Conservation (phyloP, 2,113 vertebrate genomes). For the Nesoenas mayeri region DNA sequence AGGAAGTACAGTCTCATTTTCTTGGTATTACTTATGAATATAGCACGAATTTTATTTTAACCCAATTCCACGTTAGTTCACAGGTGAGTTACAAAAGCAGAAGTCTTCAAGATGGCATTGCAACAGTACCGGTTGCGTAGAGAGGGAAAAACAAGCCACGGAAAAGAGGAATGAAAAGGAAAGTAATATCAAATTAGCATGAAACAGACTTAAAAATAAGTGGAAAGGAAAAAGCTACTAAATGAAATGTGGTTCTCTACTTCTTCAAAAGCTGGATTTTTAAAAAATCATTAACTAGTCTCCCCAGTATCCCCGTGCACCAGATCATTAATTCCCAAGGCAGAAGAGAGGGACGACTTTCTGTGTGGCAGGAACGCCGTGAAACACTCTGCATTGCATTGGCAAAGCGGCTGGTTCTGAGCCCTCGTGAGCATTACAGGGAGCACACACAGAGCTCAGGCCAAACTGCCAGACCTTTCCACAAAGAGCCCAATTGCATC, state of each 20-base stretch:
- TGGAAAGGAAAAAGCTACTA: not conserved
- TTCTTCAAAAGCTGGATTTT: not conserved
- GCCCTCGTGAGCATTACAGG: not conserved
- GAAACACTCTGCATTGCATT: not conserved
- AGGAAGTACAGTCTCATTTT: not conserved
- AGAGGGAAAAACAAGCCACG: not conserved
- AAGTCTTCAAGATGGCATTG: not conserved
- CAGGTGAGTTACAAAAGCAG: not conserved
- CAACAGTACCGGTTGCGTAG: not conserved
- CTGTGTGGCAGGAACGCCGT: not conserved
- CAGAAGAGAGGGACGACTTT: not conserved
- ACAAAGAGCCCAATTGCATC: not conserved
- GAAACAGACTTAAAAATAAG: not conserved
- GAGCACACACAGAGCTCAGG: not conserved
- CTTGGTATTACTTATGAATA: not conserved
- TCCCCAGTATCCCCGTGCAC: not conserved
- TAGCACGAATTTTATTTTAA: not conserved
- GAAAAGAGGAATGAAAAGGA: not conserved
- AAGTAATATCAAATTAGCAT: not conserved
- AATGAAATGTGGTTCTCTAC: not conserved
- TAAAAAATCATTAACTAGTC: not conserved
- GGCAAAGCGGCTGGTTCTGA: not conserved
- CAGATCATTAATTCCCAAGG: not conserved
- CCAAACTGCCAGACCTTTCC: not conserved
- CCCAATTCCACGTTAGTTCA: not conserved